Evolutionary conservation across 2,113 vertebrate genomes (phyloP).

Genomic region (Tiliqua scincoides): DNA sequence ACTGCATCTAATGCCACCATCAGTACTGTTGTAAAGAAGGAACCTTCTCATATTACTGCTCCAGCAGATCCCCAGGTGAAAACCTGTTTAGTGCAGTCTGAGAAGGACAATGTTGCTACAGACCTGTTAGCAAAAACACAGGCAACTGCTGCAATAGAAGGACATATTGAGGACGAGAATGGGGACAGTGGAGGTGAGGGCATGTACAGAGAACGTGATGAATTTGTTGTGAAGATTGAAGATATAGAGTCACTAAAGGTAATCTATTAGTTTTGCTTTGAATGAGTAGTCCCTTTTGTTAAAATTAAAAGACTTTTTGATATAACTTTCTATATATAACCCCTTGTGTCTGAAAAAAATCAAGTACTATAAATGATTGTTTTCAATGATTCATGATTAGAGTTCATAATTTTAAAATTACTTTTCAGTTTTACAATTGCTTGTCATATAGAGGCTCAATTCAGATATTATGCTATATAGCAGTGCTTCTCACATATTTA

Average conservation of each 20-base stretch:
- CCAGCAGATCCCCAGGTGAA: conserved; percentile 71
- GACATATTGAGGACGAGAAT: conserved; percentile 91
- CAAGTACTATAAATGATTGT: neutral
- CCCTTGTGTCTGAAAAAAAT: too few species aligned
- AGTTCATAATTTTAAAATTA: neutral
- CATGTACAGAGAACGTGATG: conserved; percentile 96
- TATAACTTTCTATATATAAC: too few species aligned
- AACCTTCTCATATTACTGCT: conserved; percentile 72
- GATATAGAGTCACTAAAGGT: conserved; percentile 94
- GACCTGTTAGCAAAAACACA: conserved; percentile 83
- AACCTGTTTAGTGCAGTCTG: conserved; percentile 62
- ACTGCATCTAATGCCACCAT: conserved; percentile 39
- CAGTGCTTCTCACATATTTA: too few species aligned
- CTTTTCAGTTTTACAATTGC: neutral
- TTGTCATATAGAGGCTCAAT: neutral
- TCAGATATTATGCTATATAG: neutral
- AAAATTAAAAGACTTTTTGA: too few species aligned
- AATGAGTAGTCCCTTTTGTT: neutral
- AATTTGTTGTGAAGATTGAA: conserved; percentile 98
- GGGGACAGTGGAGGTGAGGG: conserved; percentile 96
- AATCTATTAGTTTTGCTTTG: conserved; percentile 41
- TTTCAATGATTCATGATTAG: neutral
- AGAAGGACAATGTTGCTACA: conserved; percentile 72
- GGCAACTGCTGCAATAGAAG: conserved; percentile 88
- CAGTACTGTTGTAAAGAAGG: conserved; percentile 70